These are phyloP conservation scores for Sphinx pinastri DNA, from an alignment of 2,888 invertebrate species.

Conservation along the genomic window DNA sequence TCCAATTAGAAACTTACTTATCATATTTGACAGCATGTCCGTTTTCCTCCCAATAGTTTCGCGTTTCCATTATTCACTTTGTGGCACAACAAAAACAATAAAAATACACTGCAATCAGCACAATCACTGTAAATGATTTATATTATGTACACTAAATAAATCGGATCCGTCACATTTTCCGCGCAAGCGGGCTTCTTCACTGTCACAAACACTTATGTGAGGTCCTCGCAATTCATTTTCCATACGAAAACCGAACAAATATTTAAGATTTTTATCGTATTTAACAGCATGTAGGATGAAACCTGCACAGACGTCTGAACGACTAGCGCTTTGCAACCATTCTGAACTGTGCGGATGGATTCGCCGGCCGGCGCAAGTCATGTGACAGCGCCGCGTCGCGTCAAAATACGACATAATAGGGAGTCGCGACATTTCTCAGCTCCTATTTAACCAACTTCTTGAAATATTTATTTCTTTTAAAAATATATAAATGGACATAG, in stretches of 20 bases:
- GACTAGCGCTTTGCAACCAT: slow-evolving; percentile 52
- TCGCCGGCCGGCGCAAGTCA: slow-evolving; percentile 64
- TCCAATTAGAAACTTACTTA: slow-evolving; percentile 59
- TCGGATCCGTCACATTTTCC: slow-evolving; percentile 46
- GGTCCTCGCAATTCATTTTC: slow-evolving; percentile 61
- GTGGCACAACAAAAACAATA: slow-evolving; percentile 55
- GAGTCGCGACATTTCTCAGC: slow-evolving; percentile 36
- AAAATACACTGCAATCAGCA: slow-evolving; percentile 51
- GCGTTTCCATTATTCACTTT: slow-evolving; percentile 73
- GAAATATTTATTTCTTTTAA: not conserved
- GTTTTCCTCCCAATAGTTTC: slow-evolving; percentile 77
- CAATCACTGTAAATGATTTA: slow-evolving; percentile 20
- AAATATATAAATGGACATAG: not conserved
- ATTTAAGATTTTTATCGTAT: slow-evolving; percentile 52
- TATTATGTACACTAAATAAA: not conserved
- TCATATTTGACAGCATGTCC: slow-evolving; percentile 75
- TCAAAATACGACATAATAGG: slow-evolving; percentile 61
- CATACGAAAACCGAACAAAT: slow-evolving; percentile 44
- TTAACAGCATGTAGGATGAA: slow-evolving; percentile 49
- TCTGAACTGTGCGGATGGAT: slow-evolving; percentile 50
- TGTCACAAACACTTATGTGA: slow-evolving; percentile 51
- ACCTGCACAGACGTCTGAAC: slow-evolving; percentile 47
- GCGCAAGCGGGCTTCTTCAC: slow-evolving; percentile 42
- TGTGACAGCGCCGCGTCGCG: slow-evolving; percentile 57
- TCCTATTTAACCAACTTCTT: slow-evolving; percentile 27